A percentile compares a stretch with the other conserved stretches of the same genome.
Evolutionary conservation across 2,113 vertebrate genomes (phyloP).

Genomic region (Heterotis niloticus): DNA sequence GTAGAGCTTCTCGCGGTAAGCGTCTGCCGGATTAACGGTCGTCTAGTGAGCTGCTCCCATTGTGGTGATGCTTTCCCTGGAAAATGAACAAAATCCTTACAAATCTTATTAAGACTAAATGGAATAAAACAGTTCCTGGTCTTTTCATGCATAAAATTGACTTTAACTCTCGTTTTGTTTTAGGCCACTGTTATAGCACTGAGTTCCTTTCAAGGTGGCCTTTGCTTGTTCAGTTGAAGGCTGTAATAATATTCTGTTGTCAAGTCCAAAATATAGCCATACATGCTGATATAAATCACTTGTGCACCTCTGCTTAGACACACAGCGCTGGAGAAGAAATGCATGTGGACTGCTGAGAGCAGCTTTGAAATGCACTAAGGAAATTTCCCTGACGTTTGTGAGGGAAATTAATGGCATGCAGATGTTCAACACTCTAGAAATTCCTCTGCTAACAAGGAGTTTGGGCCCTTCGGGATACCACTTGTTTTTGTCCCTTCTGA

Average conservation of each 20-base stretch:
- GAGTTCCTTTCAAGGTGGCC: no score
- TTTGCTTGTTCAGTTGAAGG: no score
- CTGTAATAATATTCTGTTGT: no score
- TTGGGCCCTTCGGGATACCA: not conserved
- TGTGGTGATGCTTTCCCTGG: slow-evolving; percentile 54
- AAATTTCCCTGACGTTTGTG: not conserved
- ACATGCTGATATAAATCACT: slow-evolving; percentile 47
- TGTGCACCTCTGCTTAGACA: not conserved
- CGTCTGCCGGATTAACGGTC: slow-evolving; percentile 54
- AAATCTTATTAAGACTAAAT: slow-evolving; percentile 61
- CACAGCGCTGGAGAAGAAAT: not conserved
- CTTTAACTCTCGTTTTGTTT: slow-evolving; percentile 24
- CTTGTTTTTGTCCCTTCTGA: not conserved
- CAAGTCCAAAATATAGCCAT: slow-evolving; percentile 22
- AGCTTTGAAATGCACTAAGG: slow-evolving; percentile 1
- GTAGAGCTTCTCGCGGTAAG: slow-evolving; percentile 45
- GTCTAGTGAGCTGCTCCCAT: slow-evolving; percentile 60
- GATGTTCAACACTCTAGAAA: slow-evolving; percentile 16
- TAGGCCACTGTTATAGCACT: no score
- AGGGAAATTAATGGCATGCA: slow-evolving; percentile 13
- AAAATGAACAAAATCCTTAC: slow-evolving; percentile 66
- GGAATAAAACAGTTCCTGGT: slow-evolving; percentile 55
- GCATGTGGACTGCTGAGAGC: not conserved
- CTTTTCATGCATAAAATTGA: slow-evolving; percentile 51
- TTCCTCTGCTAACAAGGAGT: slow-evolving; percentile 4